Evolutionary conservation across 2,797 vertebrate species (phyloP), one percentile per base, ranked within the genome.

Genomic region (Craterocephalus amniculus): DNA sequence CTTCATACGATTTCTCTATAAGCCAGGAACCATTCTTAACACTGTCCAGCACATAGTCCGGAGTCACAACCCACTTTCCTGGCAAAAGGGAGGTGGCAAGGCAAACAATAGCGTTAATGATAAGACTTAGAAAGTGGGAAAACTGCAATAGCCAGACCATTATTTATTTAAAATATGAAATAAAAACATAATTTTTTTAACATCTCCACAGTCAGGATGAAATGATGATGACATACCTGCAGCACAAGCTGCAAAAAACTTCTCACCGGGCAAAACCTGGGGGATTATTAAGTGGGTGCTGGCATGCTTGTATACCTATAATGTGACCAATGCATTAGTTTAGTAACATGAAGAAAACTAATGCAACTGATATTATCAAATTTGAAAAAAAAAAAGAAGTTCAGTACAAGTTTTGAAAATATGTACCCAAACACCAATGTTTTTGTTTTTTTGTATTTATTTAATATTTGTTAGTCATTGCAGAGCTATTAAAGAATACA

Each of bases 31-130:
- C 94, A 84, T 94, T 95, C 92, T 92, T 92, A 12, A 95, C 93
- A 85, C 97, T 98, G 89, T 98, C 96, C 90, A 96, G 89, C 88
- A 99, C 92, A 83, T 96, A 99, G 85, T 97, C 90, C 67, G 96
- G 96, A 83, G 95, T 96, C 90, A 99, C 91, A 77, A 98, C 93
- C 97, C 97, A 99, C 87, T 97, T 99, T 86, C 98, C 98, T 99
- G 88, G 7, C 26, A 22, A 65, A 16, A 55, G 7, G 43, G 12
- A 48, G 65, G 18, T 38, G 24, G 14, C 24, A 49, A 65, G 48
- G 22, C 51, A 52, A 63, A 1, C 1, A 45, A 32, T 24, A 43
- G 10, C 8, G 16, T 63, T 45, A 65, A 24, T 54, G 18, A 18
- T 61, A 11, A 4, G 14, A 58, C 7, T 31, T 57, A 4, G 43